A percentile compares a stretch with the other conserved stretches of the same genome.
phyloP scores from a whole-genome alignment of 1,140 invertebrate species.

The Drosophila tristis region DNA sequence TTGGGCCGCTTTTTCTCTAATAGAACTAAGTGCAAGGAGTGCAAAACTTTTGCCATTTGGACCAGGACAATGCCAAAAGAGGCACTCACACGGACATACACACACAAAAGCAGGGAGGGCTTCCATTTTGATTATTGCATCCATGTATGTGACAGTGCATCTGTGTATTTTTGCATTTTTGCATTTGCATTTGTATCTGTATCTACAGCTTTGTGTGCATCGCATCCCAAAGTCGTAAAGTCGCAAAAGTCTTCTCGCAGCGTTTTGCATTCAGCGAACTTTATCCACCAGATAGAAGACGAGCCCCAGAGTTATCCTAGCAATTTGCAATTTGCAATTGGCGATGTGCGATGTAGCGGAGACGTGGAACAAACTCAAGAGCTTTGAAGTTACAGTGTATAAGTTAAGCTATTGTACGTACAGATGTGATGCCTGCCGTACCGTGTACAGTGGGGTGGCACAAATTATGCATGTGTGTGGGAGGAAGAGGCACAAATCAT shows the following conservation, averaged over 20 bases:
- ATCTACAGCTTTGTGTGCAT: conserved; percentile 10
- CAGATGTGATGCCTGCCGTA: no score
- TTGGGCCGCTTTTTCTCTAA: conserved; percentile 54
- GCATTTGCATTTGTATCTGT: conserved; percentile 19
- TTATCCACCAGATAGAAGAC: conserved; percentile 16
- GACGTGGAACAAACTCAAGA: conserved; percentile 80
- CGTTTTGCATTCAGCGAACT: conserved; percentile 54
- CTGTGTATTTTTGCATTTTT: conserved; percentile 30
- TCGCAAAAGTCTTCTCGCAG: conserved; percentile 47
- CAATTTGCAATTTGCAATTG: conserved; percentile 52
- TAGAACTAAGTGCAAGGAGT: conserved; percentile 73
- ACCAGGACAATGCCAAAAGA: conserved; percentile 19
- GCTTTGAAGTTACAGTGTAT: conserved; percentile 81
- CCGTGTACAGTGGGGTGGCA: conserved; percentile 1
- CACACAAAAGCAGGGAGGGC: conserved; percentile 30
- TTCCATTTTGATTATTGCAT: conserved; percentile 74
- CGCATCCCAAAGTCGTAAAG: background rate
- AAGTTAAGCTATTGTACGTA: conserved; percentile 62
- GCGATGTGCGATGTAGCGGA: conserved; percentile 58
- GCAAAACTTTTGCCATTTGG: conserved; percentile 58
- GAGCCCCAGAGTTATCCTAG: conserved; percentile 48
- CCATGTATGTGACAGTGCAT: conserved; percentile 30
- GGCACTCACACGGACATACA: conserved; percentile 4
- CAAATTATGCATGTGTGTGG: conserved; percentile 28
- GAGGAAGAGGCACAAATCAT: conserved; percentile 49